Conservation (phyloP, 2,113 vertebrate genomes). For the Silurus asotus region DNA sequence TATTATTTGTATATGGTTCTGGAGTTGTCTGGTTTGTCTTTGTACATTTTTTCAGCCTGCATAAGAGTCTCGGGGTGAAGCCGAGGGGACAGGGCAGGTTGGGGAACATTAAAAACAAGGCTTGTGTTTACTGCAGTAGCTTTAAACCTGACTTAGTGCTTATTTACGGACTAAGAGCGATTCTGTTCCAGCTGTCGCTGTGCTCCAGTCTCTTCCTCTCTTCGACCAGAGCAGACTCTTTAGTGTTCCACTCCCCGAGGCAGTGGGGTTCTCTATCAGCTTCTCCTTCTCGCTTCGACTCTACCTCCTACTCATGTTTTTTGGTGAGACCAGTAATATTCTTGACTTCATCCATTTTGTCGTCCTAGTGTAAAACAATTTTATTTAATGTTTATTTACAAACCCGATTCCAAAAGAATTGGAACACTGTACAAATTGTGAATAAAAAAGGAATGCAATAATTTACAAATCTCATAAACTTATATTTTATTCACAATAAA, state of each 20-base stretch:
- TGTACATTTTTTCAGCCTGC: no score
- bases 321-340: slow-evolving; percentile 77
- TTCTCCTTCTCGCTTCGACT: slow-evolving; percentile 87
- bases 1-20: no score
- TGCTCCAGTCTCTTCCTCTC: slow-evolving; percentile 87
- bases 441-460: no score
- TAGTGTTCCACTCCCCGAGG: slow-evolving; percentile 79
- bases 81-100: background rate
- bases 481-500: no score
- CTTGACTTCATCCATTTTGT: background rate
- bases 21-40: no score
- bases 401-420: no score
- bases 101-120: background rate
- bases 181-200: slow-evolving; percentile 75
- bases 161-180: background rate
- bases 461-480: no score
- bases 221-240: slow-evolving; percentile 86
- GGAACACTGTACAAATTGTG: no score
- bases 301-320: slow-evolving; percentile 83
- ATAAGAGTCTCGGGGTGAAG: no score
- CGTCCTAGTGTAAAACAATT: background rate
- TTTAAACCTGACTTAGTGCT: background rate
- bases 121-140: background rate
- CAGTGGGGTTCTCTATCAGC: slow-evolving; percentile 79
- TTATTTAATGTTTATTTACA: no score